phyloP scores from a whole-genome alignment of 2,113 vertebrate species.

The Zootoca vivipara region DNA sequence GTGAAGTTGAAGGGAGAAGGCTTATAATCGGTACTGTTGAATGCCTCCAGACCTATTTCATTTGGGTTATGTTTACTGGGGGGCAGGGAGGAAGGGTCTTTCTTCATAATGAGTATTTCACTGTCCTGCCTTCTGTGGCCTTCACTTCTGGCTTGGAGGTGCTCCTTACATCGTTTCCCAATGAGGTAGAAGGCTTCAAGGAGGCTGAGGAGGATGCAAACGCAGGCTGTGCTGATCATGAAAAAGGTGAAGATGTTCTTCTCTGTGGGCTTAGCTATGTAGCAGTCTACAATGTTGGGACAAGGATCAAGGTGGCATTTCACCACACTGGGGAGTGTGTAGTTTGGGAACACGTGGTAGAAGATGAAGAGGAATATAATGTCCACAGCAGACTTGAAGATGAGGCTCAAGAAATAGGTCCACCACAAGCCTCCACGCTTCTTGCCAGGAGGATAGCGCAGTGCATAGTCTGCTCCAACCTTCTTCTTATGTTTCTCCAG shows the following conservation, averaged over 20 bases:
- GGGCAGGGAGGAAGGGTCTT: background rate
- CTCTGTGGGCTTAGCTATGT: conserved; percentile 91
- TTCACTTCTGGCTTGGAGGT: accelerated
- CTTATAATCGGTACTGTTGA: conserved; percentile 46
- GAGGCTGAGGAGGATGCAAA: conserved; percentile 87
- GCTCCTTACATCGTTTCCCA: conserved; percentile 81
- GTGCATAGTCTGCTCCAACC: conserved; percentile 53
- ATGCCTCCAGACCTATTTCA: background rate
- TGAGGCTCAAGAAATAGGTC: conserved; percentile 90
- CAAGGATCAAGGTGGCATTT: conserved; percentile 87
- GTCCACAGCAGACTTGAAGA: conserved; percentile 89
- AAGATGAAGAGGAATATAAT: conserved; percentile 85
- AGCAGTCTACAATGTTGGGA: conserved; percentile 93
- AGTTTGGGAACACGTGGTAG: conserved; percentile 85
- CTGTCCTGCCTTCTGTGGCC: accelerated
- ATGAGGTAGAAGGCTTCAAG: conserved; percentile 88
- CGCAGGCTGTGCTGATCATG: conserved; percentile 86
- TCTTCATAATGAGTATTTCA: conserved; percentile 1
- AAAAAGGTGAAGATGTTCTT: conserved; percentile 96
- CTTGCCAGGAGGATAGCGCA: conserved; percentile 84
- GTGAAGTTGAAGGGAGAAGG: background rate
- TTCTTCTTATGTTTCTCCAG: conserved; percentile 73
- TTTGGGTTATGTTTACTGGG: accelerated
- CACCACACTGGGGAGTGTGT: conserved; percentile 85
- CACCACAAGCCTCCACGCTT: conserved; percentile 95